Conservation (phyloP, 2,113 vertebrate species). For the Vulpes lagopus region DNA sequence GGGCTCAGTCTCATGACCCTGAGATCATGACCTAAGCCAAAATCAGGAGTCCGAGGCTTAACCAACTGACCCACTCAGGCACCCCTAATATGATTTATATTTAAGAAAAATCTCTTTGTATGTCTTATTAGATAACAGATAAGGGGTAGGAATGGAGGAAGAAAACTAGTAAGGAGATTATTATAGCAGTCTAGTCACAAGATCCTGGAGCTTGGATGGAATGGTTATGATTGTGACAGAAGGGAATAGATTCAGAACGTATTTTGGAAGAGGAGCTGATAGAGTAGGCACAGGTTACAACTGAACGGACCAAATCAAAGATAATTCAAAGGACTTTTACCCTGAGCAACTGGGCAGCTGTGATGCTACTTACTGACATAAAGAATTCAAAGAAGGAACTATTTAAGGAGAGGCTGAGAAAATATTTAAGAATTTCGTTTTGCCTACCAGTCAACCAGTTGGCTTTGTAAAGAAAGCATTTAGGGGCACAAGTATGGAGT, state of each 20-base stretch:
- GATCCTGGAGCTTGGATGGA: neutral
- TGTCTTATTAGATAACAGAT: neutral
- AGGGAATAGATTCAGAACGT: neutral
- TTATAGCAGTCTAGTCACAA: neutral
- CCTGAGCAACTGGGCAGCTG: neutral
- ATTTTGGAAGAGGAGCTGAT: neutral
- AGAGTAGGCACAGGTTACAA: neutral
- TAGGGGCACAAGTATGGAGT: too few relatives aligned
- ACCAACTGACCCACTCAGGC: neutral
- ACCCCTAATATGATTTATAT: neutral
- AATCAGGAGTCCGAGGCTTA: neutral
- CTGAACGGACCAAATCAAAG: neutral
- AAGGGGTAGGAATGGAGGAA: neutral
- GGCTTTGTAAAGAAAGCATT: neutral
- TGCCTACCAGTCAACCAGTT: neutral
- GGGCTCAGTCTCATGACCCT: neutral
- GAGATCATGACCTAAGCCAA: neutral
- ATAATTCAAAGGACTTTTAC: neutral
- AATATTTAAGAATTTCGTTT: neutral
- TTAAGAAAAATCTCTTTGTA: neutral
- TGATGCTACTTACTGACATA: neutral
- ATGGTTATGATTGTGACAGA: neutral
- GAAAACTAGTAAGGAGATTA: neutral
- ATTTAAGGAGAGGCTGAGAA: neutral
- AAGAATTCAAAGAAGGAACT: neutral